A percentile compares a stretch with the other conserved stretches of the same genome.
Evolutionary conservation across 2,888 invertebrate genomes (phyloP).

Genomic region (Siphlonurus alternatus): DNA sequence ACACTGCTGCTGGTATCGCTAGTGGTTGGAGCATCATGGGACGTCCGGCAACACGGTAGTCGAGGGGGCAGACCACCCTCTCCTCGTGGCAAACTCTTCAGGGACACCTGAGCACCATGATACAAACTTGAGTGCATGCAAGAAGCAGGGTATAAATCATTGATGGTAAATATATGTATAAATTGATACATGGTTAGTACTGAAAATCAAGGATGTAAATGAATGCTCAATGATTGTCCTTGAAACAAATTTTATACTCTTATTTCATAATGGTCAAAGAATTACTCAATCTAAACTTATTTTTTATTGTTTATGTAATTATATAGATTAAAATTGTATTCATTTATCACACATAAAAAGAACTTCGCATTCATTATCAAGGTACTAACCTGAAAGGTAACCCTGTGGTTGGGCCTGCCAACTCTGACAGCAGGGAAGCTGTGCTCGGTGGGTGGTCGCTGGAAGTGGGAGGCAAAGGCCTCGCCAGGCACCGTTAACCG

Average conservation of each 20-base stretch:
- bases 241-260: background rate
- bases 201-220: too few relatives aligned
- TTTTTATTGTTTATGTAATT: too few relatives aligned
- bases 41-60: background rate
- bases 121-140: background rate
- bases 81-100: constrained; percentile 1
- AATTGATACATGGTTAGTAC: too few relatives aligned
- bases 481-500: constrained; percentile 51
- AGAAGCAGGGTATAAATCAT: too few relatives aligned
- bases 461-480: constrained; percentile 36
- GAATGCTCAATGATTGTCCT: too few relatives aligned
- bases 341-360: too few relatives aligned
- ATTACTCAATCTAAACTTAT: too few relatives aligned
- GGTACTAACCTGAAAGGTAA: background rate
- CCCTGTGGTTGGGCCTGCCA: constrained; percentile 6
- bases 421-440: constrained; percentile 45
- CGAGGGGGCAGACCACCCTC: background rate
- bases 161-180: too few relatives aligned
- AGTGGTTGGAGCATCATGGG: background rate
- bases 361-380: too few relatives aligned
- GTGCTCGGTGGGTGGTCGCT: constrained; percentile 39
- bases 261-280: too few relatives aligned
- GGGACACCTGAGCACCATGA: background rate
- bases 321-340: too few relatives aligned
- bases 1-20: too few relatives aligned